Conservation (phyloP, 2,113 vertebrate genomes). For the Cyprinodon brontotheroides region DNA sequence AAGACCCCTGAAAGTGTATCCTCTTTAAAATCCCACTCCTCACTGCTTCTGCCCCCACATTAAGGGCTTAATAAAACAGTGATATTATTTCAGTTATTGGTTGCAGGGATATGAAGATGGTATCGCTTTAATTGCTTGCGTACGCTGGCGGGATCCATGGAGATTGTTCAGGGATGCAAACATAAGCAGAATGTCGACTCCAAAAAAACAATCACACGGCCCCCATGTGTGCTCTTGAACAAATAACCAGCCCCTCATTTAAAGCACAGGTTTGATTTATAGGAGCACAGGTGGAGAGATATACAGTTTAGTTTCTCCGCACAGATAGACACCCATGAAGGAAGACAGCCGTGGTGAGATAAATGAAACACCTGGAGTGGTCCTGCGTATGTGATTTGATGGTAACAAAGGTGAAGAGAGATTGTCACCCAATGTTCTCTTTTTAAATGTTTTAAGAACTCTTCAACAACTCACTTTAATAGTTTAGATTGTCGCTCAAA, state of each 20-base stretch:
- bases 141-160: slow-evolving; percentile 76
- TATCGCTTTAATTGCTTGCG: slow-evolving; percentile 81
- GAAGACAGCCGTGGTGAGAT: slow-evolving; percentile 22
- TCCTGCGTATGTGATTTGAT: slow-evolving; percentile 56
- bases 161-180: slow-evolving; percentile 82
- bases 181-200: slow-evolving; percentile 79
- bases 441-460: neutral
- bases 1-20: slow-evolving; percentile 75
- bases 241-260: slow-evolving; percentile 77
- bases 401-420: slow-evolving; percentile 14
- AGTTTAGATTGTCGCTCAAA: slow-evolving; percentile 10
- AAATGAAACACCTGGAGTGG: slow-evolving; percentile 42
- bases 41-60: slow-evolving; percentile 74
- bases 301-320: slow-evolving; percentile 41
- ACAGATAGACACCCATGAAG: slow-evolving; percentile 10
- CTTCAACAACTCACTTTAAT: slow-evolving; percentile 23
- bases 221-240: slow-evolving; percentile 71
- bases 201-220: slow-evolving; percentile 75
- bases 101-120: slow-evolving; percentile 79
- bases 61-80: slow-evolving; percentile 82
- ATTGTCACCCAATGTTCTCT: neutral
- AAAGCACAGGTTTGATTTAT: slow-evolving; percentile 76
- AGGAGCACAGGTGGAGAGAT: slow-evolving; percentile 67
- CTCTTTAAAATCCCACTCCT: slow-evolving; percentile 74
- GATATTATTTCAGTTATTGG: slow-evolving; percentile 82